Percentiles rank a stretch among this genome's conserved stretches.
Conservation (phyloP, 1,140 invertebrate genomes). For the Cylas formicarius region DNA sequence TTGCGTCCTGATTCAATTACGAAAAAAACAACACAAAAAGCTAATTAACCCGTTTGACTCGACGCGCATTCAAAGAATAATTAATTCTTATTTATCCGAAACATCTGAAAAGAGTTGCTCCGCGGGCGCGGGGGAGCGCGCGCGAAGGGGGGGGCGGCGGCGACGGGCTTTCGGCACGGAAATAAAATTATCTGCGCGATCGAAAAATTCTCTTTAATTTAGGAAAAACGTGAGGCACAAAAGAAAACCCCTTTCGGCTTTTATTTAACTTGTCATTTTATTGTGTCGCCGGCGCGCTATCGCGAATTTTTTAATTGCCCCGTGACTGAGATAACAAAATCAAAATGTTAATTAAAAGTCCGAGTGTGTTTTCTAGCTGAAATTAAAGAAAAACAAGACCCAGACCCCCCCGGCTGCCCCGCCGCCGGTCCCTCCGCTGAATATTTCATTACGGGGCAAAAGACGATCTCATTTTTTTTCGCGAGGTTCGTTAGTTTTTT, state of each 20-base stretch:
- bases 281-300: conserved; percentile 33
- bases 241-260: conserved; percentile 33
- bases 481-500: too few relatives aligned
- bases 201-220: too few relatives aligned
- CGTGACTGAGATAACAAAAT: conserved; percentile 39
- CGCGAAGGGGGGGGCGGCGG: too few relatives aligned
- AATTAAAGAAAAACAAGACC: conserved; percentile 41
- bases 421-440: conserved; percentile 23
- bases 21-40: conserved; percentile 22
- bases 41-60: conserved; percentile 26
- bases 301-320: conserved; percentile 38
- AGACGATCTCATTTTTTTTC: background rate
- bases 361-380: conserved; percentile 33
- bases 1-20: conserved; percentile 24
- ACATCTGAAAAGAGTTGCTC: conserved; percentile 12
- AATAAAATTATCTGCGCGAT: too few relatives aligned
- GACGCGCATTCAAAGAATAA: conserved; percentile 24
- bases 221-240: too few relatives aligned
- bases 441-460: conserved; percentile 26
- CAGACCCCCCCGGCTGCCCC: too few relatives aligned
- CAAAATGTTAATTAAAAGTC: conserved; percentile 42
- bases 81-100: conserved; percentile 25
- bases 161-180: too few relatives aligned
- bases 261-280: conserved; percentile 39
- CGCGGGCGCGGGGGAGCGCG: too few relatives aligned